These are phyloP conservation scores for Parotocinclus haroldoi DNA, from an alignment of 2,797 vertebrate genomes.

Conservation along the genomic window DNA sequence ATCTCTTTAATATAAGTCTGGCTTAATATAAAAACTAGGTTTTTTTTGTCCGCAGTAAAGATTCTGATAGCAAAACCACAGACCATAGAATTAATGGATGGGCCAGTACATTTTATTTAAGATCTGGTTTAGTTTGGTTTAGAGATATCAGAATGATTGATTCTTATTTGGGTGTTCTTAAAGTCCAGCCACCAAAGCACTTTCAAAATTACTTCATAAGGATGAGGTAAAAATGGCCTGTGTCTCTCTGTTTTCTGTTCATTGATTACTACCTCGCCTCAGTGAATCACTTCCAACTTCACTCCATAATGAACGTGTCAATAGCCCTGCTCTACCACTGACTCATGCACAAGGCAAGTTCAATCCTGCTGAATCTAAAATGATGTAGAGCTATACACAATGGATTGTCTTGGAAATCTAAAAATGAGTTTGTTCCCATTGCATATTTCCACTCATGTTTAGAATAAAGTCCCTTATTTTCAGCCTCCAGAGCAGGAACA, in stretches of 20 bases:
- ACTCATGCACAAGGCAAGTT: neutral
- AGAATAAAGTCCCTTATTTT: too few species aligned
- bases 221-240: conserved; percentile 12
- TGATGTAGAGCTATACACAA: too few species aligned
- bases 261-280: conserved; percentile 32
- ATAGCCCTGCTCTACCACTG: conserved; percentile 6
- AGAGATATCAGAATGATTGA: conserved; percentile 20
- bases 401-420: too few species aligned
- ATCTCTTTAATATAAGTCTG: too few species aligned
- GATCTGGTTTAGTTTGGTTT: conserved; percentile 10
- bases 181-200: conserved; percentile 23
- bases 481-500: too few species aligned
- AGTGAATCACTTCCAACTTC: conserved; percentile 31
- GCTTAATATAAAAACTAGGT: neutral
- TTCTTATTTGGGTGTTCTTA: conserved; percentile 28
- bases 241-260: conserved; percentile 22
- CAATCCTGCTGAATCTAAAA: conserved; percentile 13
- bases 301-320: conserved; percentile 15
- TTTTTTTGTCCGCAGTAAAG: conserved; percentile 3
- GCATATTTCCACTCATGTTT: too few species aligned
- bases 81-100: conserved; percentile 1
- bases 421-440: too few species aligned
- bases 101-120: conserved; percentile 23
- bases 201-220: neutral
- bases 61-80: conserved; percentile 13